These are phyloP conservation scores for Oryzias woworae DNA, from an alignment of 2,113 vertebrate genomes.

Conservation along the genomic window DNA sequence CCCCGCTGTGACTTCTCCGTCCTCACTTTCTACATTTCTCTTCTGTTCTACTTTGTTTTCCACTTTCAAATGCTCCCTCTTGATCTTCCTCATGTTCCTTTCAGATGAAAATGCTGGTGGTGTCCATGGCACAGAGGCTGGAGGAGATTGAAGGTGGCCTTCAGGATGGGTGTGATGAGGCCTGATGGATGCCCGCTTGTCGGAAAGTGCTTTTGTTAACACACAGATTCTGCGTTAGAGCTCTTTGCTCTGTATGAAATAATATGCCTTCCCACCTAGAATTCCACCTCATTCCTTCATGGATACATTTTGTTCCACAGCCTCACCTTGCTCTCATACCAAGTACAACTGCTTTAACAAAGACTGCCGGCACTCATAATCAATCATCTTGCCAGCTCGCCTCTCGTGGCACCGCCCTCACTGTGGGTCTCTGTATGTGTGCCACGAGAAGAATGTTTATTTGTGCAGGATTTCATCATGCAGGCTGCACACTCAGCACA, in stretches of 20 bases:
- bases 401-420: constrained; percentile 34
- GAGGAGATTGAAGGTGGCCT: constrained; percentile 64
- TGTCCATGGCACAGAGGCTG: constrained; percentile 70
- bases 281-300: background rate
- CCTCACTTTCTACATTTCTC: background rate
- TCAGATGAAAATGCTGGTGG: constrained; percentile 75
- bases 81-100: background rate
- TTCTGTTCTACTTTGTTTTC: background rate
- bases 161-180: constrained; percentile 26
- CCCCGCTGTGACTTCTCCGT: constrained; percentile 1
- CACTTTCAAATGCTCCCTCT: background rate
- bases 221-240: background rate
- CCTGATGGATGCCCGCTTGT: constrained; percentile 4
- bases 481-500: constrained; percentile 65
- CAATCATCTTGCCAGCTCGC: constrained; percentile 64
- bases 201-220: background rate
- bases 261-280: background rate
- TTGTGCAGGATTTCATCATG: constrained; percentile 59
- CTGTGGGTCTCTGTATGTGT: constrained; percentile 8
- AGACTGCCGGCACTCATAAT: constrained; percentile 59
- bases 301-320: background rate
- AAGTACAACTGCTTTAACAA: constrained; percentile 60
- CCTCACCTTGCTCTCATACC: constrained; percentile 36
- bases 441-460: constrained; percentile 55
- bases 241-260: background rate